Base-by-base conservation (phyloP, 92 coral and sea anemone genomes). In the Epizoanthus fatuus region DNA sequence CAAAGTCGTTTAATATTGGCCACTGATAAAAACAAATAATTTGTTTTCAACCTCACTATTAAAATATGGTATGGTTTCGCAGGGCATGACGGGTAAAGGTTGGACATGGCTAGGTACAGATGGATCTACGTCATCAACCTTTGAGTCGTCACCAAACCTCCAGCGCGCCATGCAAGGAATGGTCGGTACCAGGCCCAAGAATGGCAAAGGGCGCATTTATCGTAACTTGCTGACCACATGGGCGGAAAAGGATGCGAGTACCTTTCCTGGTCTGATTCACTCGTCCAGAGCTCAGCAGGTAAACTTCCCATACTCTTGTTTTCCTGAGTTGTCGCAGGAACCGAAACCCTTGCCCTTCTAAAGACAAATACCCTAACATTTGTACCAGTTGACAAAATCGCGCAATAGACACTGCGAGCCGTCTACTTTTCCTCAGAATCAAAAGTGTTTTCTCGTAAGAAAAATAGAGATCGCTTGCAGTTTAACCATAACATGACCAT, bases 71-170 rank as follows among this genome's bases (percentile, higher is more conserved):
- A 56, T 44, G 39, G 40, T 29, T 88, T 74, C 75, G 49, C 51
- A 97, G 99, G 97, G 95, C 44, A 97, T 97, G 98, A 95, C 99
- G 49, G 96, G 98, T 62, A 97, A 97, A 84, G 97, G 98, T 6
- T 97, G 99, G 99, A 95, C 99, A 66, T 97, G 99, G 99, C 88
- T 97, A 67, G 99, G 99, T 29, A 95, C 97, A 9, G 99, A 97
- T 79, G 99, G 99, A 44, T 94, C 98, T 7, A 94, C 98, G 72
- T 93, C 99, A 74, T 97, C 99, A 32, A 91, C 95, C 2, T 97
- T 95, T 60, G 84, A 91, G 54, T 91, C 93, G 63, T 90, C 99
- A 44, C 99, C 99, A 39, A 97, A 97, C 88, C 89, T 97, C 20
- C 92, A 88, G 74, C 94, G 89, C 38, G 98, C 98, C 19, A 97